Evolutionary conservation across 2,888 invertebrate species (phyloP).

Genomic region (Ryuthela nishihirai): DNA sequence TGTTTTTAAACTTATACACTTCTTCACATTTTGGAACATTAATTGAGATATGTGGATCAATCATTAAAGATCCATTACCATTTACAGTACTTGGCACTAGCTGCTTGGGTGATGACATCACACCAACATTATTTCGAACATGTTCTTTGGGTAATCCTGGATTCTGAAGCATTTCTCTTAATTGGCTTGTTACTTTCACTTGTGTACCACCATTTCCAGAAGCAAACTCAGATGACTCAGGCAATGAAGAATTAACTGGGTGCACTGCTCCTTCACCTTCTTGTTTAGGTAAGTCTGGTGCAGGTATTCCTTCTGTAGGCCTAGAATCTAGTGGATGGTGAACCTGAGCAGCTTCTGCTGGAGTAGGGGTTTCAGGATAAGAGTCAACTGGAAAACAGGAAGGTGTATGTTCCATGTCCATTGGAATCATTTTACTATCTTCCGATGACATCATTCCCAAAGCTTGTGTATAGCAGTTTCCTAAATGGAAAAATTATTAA

Average conservation of each 20-base stretch:
- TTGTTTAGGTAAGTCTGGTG: slow-evolving; percentile 24
- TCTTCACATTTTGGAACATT: slow-evolving; percentile 37
- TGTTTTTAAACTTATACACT: slow-evolving; percentile 82
- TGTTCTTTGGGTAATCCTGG: slow-evolving; percentile 26
- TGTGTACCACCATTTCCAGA: no score
- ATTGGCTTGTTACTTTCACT: slow-evolving; percentile 35
- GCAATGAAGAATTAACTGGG: neutral
- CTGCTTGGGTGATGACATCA: no score
- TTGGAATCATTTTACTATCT: slow-evolving; percentile 11
- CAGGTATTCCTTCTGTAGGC: neutral
- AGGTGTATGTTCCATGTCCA: slow-evolving; percentile 12
- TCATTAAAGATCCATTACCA: no score
- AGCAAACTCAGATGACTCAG: neutral
- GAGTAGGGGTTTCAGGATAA: neutral
- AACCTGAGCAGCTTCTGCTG: neutral
- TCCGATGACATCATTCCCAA: slow-evolving; percentile 13
- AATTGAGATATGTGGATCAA: no score
- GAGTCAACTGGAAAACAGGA: neutral
- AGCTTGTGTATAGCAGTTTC: slow-evolving; percentile 16
- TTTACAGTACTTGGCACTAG: no score
- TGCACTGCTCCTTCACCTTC: slow-evolving; percentile 11
- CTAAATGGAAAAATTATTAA: slow-evolving; percentile 1
- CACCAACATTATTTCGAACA: neutral
- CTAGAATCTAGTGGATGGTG: neutral
- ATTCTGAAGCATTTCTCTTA: slow-evolving; percentile 42